phyloP scores from a whole-genome alignment of 35 echinoderm and acorn worm genomes.

The Heliocidaris erythrogramma region DNA sequence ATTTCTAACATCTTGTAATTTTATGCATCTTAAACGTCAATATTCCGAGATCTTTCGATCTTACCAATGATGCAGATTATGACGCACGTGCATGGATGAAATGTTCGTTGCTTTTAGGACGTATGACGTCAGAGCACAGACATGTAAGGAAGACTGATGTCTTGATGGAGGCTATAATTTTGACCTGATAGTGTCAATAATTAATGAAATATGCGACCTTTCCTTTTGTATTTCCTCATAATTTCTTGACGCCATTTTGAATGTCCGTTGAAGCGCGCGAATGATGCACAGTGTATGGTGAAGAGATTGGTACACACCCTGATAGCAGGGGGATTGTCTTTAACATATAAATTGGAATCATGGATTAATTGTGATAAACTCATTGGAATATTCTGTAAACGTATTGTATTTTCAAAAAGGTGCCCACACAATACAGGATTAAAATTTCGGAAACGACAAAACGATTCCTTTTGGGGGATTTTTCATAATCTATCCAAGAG shows the following conservation, averaged over 20 bases:
- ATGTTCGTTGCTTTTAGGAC: neutral
- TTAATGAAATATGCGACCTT: constrained; percentile 49
- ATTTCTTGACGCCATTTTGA: constrained; percentile 26
- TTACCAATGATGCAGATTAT: neutral
- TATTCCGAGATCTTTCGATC: neutral
- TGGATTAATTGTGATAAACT: neutral
- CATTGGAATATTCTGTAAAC: neutral
- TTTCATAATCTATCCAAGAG: no score
- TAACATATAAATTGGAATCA: neutral
- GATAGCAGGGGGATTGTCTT: neutral
- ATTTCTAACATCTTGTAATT: no score
- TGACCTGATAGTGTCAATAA: constrained; percentile 43
- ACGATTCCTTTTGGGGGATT: no score
- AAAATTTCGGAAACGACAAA: neutral
- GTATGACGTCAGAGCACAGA: no score
- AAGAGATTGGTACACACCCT: neutral
- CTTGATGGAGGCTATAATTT: neutral
- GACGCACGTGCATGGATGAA: neutral
- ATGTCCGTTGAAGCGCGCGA: constrained; percentile 21
- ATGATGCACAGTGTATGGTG: neutral
- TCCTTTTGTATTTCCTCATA: constrained; percentile 7
- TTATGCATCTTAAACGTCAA: no score
- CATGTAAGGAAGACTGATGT: neutral
- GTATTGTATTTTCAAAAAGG: neutral
- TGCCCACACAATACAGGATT: neutral